These are phyloP conservation scores for Parelbella ahira DNA, from an alignment of 2,888 invertebrate genomes.

Conservation along the genomic window DNA sequence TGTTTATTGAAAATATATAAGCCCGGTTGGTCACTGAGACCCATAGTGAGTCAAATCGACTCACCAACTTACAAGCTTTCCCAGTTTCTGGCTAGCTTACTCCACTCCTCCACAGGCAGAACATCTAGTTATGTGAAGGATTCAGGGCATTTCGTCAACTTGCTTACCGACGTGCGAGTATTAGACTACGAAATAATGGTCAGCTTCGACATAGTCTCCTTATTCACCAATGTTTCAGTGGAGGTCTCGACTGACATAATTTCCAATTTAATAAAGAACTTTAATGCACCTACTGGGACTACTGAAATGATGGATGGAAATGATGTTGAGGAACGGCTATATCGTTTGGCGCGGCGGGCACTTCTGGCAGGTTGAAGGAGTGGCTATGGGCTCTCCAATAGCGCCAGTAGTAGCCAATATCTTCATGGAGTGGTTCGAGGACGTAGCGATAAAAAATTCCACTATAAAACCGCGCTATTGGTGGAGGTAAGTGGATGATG, in stretches of 20 bases:
- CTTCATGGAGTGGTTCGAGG: conserved; percentile 9
- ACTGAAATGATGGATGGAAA: not conserved
- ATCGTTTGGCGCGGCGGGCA: no score
- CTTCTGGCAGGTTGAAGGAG: no score
- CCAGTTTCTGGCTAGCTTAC: conserved; percentile 15
- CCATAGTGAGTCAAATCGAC: conserved; percentile 30
- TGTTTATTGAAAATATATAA: conserved; percentile 29
- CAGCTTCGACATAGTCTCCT: not conserved
- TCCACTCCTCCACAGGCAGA: conserved; percentile 22
- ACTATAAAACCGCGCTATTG: conserved; percentile 1
- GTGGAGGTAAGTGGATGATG: conserved; percentile 4
- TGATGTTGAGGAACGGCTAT: no score
- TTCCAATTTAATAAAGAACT: no score
- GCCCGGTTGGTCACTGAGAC: conserved; percentile 25
- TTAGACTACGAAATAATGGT: not conserved
- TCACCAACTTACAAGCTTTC: conserved; percentile 25
- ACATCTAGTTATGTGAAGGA: not conserved
- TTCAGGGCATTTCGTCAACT: not conserved
- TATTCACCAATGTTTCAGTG: no score
- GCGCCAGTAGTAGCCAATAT: conserved; percentile 6
- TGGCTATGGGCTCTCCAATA: conserved; percentile 6
- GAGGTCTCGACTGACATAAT: no score
- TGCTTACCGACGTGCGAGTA: not conserved
- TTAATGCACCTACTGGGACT: not conserved
- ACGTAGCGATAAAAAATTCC: not conserved